Conservation (phyloP, 2,113 vertebrate genomes). For the Casuarius casuarius region DNA sequence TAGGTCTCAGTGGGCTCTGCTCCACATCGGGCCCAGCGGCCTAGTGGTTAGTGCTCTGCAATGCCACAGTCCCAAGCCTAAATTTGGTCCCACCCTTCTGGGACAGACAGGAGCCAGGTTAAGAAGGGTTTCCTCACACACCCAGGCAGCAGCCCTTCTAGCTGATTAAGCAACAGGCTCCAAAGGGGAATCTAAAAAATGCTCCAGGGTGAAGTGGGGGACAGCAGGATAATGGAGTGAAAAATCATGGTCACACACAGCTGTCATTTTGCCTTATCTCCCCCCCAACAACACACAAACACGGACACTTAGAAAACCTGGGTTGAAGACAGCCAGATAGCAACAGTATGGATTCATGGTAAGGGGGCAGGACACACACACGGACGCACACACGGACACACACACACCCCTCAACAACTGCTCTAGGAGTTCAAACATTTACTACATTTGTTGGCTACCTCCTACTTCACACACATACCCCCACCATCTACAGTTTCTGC, state of each 20-base stretch:
- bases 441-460: not conserved
- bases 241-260: slow-evolving; percentile 56
- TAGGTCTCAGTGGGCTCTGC: fast-evolving
- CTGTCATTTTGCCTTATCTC: slow-evolving; percentile 61
- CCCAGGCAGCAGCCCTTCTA: not conserved
- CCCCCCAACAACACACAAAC: not conserved
- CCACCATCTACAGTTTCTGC: not conserved
- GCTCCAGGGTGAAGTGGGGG: not conserved
- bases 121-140: not conserved
- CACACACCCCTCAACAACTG: not conserved
- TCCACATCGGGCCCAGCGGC: fast-evolving
- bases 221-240: slow-evolving; percentile 52
- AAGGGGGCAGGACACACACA: not conserved
- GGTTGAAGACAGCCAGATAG: not conserved
- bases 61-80: not conserved
- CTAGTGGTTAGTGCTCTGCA: not conserved
- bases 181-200: slow-evolving; percentile 61
- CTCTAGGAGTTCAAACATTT: slow-evolving; percentile 22
- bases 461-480: not conserved
- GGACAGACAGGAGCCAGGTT: slow-evolving; percentile 38
- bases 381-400: not conserved
- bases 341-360: not conserved
- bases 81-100: not conserved
- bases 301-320: not conserved
- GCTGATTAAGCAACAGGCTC: slow-evolving; percentile 58